phyloP scores from a whole-genome alignment of 2,888 invertebrate species.

The Aphelenchoides bicaudatus region DNA sequence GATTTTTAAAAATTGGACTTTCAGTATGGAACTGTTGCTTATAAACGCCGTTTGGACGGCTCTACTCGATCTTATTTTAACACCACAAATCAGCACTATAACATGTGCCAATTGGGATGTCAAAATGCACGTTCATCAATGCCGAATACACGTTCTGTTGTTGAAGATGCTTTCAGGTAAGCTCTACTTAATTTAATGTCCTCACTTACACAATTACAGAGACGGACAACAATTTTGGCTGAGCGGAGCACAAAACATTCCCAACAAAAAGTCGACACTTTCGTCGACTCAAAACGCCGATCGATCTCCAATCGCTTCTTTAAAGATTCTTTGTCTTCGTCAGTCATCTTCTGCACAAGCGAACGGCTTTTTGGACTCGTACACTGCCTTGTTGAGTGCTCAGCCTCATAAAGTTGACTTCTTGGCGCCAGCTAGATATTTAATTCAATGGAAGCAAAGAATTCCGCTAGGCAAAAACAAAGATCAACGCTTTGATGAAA shows the following conservation, averaged over 20 bases:
- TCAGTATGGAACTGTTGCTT: constrained; percentile 39
- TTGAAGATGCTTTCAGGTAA: too few relatives aligned
- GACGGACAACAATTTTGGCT: constrained; percentile 31
- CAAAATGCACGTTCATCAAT: constrained; percentile 32
- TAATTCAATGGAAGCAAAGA: constrained; percentile 31
- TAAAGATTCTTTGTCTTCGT: constrained; percentile 46
- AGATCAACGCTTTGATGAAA: constrained; percentile 33
- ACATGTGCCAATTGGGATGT: constrained; percentile 44
- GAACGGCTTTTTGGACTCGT: constrained; percentile 38
- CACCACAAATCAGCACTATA: constrained; percentile 28
- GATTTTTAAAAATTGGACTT: constrained; percentile 11
- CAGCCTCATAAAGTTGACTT: constrained; percentile 26
- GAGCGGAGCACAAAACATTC: constrained; percentile 10
- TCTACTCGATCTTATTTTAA: constrained; percentile 39
- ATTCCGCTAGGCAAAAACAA: constrained; percentile 11
- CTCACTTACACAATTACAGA: too few relatives aligned
- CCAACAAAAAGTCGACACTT: neutral
- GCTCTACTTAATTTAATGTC: too few relatives aligned
- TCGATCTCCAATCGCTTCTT: constrained; percentile 27
- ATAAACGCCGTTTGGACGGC: constrained; percentile 27
- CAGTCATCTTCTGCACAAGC: constrained; percentile 31
- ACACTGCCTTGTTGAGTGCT: constrained; percentile 31
- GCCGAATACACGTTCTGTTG: constrained; percentile 20
- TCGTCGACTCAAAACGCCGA: neutral
- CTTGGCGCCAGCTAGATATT: constrained; percentile 21